Percentiles rank a stretch among this genome's conserved stretches.
These are phyloP conservation scores for Leucosticte australis DNA, from an alignment of 2,113 vertebrate genomes.

Conservation along the genomic window DNA sequence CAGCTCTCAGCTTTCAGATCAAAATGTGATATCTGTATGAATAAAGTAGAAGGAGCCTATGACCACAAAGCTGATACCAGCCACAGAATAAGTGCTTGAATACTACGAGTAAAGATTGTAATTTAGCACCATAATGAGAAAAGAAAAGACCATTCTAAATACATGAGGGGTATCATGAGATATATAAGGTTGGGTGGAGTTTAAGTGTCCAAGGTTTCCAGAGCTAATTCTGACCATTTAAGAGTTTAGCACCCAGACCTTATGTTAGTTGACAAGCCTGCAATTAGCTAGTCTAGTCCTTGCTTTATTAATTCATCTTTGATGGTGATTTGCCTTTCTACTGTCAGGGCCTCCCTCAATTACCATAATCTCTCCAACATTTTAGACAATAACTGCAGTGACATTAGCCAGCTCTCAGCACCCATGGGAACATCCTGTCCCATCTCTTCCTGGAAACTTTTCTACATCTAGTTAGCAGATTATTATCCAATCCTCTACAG, in stretches of 20 bases:
- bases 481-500: neutral
- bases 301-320: neutral
- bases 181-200: neutral
- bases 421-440: neutral
- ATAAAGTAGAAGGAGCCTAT: neutral
- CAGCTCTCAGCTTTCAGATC: neutral
- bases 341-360: neutral
- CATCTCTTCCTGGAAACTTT: neutral
- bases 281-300: neutral
- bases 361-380: neutral
- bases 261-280: neutral
- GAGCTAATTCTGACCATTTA: neutral
- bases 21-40: neutral
- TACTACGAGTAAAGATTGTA: neutral
- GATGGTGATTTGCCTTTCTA: neutral
- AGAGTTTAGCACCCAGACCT: neutral
- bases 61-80: neutral
- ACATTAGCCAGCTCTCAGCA: neutral
- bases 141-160: neutral
- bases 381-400: neutral
- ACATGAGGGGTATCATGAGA: neutral
- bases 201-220: neutral
- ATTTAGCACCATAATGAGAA: neutral
- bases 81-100: neutral
- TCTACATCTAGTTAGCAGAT: neutral